Base-by-base conservation (phyloP, 1,140 invertebrate genomes). In the Limonius californicus region DNA sequence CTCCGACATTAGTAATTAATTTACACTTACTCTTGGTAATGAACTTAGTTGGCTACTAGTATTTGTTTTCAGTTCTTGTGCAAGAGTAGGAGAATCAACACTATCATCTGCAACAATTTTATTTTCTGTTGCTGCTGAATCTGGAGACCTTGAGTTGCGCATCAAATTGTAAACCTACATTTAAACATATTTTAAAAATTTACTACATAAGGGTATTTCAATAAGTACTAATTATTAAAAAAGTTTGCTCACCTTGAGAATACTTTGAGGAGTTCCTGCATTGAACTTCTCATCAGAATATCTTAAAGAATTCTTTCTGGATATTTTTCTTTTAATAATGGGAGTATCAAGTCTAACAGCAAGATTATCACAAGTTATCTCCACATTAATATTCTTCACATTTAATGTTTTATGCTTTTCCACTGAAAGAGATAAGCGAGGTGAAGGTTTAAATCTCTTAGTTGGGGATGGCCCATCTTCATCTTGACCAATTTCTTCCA, bases 161-260 rank as follows among this genome's bases (percentile, higher is more conserved):
- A 59, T 30, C 18, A 59, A 32, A 32, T 59, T 53, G 18, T 15
- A 47, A 15, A 50, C 20, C 45, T 59, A 30, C 27, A 50, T 39
- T 55, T n/a, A n/a, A n/a, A n/a, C n/a, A n/a, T n/a, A n/a, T n/a
- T n/a, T n/a, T n/a, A n/a, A n/a, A n/a, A n/a, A n/a, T n/a, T n/a
- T n/a, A n/a, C n/a, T n/a, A n/a, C n/a, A n/a, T n/a, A n/a, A n/a
- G n/a, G n/a, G n/a, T n/a, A n/a, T n/a, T n/a, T n/a, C n/a, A n/a
- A n/a, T n/a, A n/a, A n/a, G n/a, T n/a, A n/a, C n/a, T n/a, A n/a
- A n/a, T n/a, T n/a, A n/a, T n/a, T n/a, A n/a, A n/a, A n/a, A n/a
- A n/a, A n/a, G n/a, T n/a, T n/a, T n/a, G n/a, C 21, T 23, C 50
- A 68, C 65, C 61, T 76, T 76, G 27, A 76, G 54, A 30, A 76